Evolutionary conservation across 2,797 vertebrate genomes (phyloP).

Genomic region (Simalia tracyae): DNA sequence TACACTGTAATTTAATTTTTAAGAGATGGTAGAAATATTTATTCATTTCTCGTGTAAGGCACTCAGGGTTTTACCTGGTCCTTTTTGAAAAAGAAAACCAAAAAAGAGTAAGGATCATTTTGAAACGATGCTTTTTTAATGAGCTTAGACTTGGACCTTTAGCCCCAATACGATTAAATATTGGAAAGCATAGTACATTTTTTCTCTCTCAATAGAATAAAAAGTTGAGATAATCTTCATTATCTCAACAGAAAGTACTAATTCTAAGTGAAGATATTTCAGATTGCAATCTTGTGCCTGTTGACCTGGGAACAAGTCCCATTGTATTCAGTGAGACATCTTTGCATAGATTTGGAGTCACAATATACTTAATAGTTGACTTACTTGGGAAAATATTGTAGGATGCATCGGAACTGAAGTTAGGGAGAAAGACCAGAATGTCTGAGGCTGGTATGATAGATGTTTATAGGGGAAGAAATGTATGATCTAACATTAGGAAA

Average conservation of each 20-base stretch:
- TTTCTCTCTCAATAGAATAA: background rate
- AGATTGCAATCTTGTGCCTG: background rate
- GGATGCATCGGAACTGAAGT: background rate
- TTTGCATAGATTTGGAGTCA: background rate
- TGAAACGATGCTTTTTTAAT: conserved; percentile 1
- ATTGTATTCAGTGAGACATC: background rate
- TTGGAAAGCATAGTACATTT: conserved; percentile 8
- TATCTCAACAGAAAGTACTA: conserved; percentile 18
- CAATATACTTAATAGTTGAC: conserved; percentile 12
- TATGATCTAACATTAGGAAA: background rate
- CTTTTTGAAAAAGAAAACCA: background rate
- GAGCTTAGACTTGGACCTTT: conserved; percentile 11
- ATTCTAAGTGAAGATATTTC: conserved; percentile 22
- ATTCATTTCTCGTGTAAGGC: conserved; percentile 24
- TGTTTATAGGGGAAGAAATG: no score
- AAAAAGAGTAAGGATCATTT: conserved; percentile 17
- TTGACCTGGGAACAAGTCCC: background rate
- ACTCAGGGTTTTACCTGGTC: conserved; percentile 1
- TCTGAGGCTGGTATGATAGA: background rate
- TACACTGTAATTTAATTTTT: conserved; percentile 33
- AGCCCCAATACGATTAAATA: background rate
- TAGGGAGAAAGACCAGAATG: background rate
- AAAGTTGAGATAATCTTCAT: conserved; percentile 11
- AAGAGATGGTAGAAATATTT: conserved; percentile 28
- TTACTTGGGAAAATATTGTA: conserved; percentile 2